Evolutionary conservation across 2,888 invertebrate genomes (phyloP), one percentile per base, ranked within the genome.

Genomic region (Phymatocera aterrima): DNA sequence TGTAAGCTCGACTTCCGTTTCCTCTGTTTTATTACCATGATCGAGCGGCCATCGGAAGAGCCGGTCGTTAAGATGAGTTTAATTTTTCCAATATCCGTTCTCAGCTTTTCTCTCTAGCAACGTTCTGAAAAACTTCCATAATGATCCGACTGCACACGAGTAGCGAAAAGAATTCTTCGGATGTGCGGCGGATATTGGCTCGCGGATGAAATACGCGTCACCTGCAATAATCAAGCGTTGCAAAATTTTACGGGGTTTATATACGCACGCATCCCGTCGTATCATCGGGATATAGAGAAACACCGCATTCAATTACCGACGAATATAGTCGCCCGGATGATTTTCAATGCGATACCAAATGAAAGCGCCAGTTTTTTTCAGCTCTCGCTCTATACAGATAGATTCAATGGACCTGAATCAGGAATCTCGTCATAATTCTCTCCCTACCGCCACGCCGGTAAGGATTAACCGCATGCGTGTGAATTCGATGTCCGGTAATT

Each of bases 151-250:
- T 54, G n/a, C 10, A 18, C 12, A n/a, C 15, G 54, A 2, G n/a
- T n/a, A n/a, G 43, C 51, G 31, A 10, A 51, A 18, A 51, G 51
- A 51, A 18, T 31, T 34, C 28, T 12, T 40, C 1, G 12, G 40
- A 0, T 70, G 12, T 15, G 12, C 21, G 15, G n/a, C 40, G 8
- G 65, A 65, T 65, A 65, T 65, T 28, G 21, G 34, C 21, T 34
- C 79, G 79, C 79, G 79, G 78, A 74, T 81, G 79, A 80, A 81
- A 83, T 82, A 81, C 80, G 82, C 80, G 78, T 78, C 79, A 78
- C 75, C 40, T n/a, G n/a, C n/a, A 78, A 54, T 65, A 78, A 77
- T 64, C 78, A 54, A 61, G 72, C 64, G 77, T 77, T 78, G 79
- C 79, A 77, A 80, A 57, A 83, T 81, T 80, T 80, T 77, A 81